A percentile compares a stretch with the other conserved stretches of the same genome.
These are phyloP conservation scores for Agrotis puta DNA, from an alignment of 2,888 invertebrate species.

Conservation along the genomic window DNA sequence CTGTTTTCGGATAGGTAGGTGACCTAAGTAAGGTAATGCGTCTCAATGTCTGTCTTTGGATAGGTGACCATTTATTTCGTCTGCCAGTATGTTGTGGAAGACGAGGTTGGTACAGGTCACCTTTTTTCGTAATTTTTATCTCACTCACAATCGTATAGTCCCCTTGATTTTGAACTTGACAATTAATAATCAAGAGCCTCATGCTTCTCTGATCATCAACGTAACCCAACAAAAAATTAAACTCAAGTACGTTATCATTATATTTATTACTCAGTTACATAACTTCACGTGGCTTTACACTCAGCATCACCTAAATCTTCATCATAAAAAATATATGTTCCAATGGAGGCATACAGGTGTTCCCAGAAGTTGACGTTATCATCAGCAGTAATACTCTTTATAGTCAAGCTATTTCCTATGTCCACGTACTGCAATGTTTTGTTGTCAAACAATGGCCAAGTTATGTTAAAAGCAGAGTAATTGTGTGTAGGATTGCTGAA, in stretches of 20 bases:
- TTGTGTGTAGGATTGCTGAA: constrained; percentile 1
- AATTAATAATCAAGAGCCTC: too few relatives aligned
- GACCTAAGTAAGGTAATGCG: too few relatives aligned
- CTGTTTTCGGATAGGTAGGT: too few relatives aligned
- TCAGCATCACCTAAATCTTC: not conserved
- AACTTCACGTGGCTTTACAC: not conserved
- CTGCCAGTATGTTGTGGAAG: too few relatives aligned
- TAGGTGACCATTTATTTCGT: too few relatives aligned
- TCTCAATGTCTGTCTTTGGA: too few relatives aligned
- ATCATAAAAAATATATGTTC: constrained; percentile 7
- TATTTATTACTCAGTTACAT: too few relatives aligned
- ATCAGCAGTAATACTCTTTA: constrained; percentile 4
- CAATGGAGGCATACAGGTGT: not conserved
- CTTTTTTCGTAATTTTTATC: too few relatives aligned
- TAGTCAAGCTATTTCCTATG: not conserved
- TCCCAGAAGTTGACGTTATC: constrained; percentile 6
- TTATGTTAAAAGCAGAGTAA: not conserved
- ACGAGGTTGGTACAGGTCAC: too few relatives aligned
- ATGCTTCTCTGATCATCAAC: not conserved
- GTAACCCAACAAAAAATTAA: not conserved
- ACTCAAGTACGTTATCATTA: not conserved
- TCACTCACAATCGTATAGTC: too few relatives aligned
- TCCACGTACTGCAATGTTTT: constrained; percentile 3
- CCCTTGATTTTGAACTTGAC: too few relatives aligned
- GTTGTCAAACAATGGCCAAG: not conserved